Evolutionary conservation across 2,797 vertebrate species (phyloP), one percentile per base, ranked within the genome.

Genomic region (Micromesistius poutassou): DNA sequence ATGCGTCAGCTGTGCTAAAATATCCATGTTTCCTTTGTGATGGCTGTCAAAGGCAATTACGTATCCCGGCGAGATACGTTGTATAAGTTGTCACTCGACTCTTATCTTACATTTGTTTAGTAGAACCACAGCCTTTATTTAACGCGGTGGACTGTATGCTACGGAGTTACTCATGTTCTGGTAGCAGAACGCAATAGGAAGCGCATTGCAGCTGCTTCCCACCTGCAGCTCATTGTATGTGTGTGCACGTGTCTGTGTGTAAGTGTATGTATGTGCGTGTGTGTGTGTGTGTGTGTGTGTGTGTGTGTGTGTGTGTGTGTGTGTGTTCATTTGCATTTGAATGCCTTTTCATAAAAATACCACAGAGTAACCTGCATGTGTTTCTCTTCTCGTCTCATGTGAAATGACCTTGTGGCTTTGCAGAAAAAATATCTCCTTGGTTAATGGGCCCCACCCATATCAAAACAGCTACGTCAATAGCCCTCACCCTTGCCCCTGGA

Each of bases 1-100:
- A 87, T 87, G 88, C 90, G 82, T 79, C 55, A 33, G 78, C 2
- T 42, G 33, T 38, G 76, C 82, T 42, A 77, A 86, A 88, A 91
- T 86, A 90, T 88, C 89, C 88, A 88, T 46, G 77, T 79, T 85
- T 76, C 13, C 6, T 82, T 84, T 85, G 79, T 91, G 89, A 91
- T 88, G 90, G 88, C 87, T 91, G 91, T 90, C 91, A 89, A 74
- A 84, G 79, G 86, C 86, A 90, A 90, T 92, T 91, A 91, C 86
- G 87, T 80, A 85, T 89, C 83, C 81, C 1, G 5, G 33, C 79
- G 77, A 79, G 81, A 86, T 62, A 25, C 1, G 84, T 78, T 83
- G 83, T 78, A 82, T 78, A 85, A 90, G 85, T 87, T 82, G n/a
- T 78, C 78, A 71, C 87, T 87, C 80, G n/a, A n/a, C 79, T 74